Percentiles rank a stretch among this genome's conserved stretches.
These are phyloP conservation scores for Eupristina koningsbergeri DNA, from an alignment of 1,140 invertebrate species.

Conservation along the genomic window DNA sequence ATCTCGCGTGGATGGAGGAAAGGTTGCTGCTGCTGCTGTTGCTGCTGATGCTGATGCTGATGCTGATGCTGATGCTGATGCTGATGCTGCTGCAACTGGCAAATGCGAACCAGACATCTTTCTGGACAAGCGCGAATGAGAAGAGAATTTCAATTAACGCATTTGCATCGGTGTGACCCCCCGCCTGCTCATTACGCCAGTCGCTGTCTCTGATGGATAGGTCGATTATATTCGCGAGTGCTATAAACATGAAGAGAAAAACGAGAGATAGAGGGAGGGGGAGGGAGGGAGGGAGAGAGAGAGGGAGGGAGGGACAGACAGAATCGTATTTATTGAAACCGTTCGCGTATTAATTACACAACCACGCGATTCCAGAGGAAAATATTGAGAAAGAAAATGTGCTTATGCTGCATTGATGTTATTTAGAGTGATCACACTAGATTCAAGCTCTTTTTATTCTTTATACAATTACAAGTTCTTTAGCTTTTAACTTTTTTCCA, in stretches of 20 bases:
- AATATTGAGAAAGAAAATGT: neutral
- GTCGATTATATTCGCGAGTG: constrained; percentile 28
- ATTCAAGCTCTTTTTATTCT: neutral
- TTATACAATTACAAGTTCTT: too few relatives aligned
- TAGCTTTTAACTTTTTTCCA: too few relatives aligned
- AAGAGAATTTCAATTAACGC: constrained; percentile 51
- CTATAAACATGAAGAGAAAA: neutral
- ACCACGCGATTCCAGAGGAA: neutral
- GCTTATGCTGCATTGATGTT: neutral
- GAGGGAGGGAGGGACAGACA: neutral
- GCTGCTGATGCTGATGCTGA: neutral
- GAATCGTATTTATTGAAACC: constrained; percentile 31
- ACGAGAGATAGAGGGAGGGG: neutral
- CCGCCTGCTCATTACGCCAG: constrained; percentile 41
- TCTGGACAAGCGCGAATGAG: constrained; percentile 45
- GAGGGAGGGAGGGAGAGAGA: constrained; percentile 1
- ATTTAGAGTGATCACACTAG: neutral
- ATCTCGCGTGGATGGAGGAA: constrained; percentile 2
- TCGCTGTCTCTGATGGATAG: constrained; percentile 42
- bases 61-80: neutral
- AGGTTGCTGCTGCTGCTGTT: neutral
- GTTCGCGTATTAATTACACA: constrained; percentile 29
- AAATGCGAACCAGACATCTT: neutral
- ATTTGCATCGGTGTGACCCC: constrained; percentile 36
- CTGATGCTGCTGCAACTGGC: neutral